Percentiles rank a stretch among this genome's conserved stretches.
Evolutionary conservation across 2,888 invertebrate genomes (phyloP).

Genomic region (Terebella lapidaria): DNA sequence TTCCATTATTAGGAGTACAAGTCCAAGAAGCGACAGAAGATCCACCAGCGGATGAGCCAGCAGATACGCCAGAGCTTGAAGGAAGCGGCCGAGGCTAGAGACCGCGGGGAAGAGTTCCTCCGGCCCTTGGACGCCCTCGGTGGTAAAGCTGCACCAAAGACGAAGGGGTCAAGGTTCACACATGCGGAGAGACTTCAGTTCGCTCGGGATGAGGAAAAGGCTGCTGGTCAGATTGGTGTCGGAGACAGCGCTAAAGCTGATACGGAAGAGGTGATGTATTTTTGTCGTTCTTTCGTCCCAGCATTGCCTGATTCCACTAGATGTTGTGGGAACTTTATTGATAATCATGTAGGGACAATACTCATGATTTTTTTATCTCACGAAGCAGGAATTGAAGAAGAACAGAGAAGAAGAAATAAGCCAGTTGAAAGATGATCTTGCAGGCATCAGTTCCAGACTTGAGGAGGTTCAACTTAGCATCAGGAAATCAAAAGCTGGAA

Average conservation of each 20-base stretch:
- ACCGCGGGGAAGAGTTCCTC: no score
- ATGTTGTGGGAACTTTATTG: no score
- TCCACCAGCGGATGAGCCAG: constrained; percentile 44
- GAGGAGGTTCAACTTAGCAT: constrained; percentile 43
- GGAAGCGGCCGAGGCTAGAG: no score
- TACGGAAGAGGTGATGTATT: neutral
- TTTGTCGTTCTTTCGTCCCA: no score
- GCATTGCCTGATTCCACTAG: no score
- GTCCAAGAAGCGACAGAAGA: constrained; percentile 38
- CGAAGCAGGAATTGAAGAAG: constrained; percentile 46
- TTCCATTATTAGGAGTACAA: constrained; percentile 42
- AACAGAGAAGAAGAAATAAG: constrained; percentile 47
- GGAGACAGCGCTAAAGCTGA: neutral
- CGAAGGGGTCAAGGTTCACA: constrained; percentile 50
- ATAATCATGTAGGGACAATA: no score
- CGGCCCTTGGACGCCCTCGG: no score
- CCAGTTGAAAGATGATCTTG: constrained; percentile 39
- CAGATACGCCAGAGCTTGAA: constrained; percentile 41
- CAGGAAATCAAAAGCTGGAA: constrained; percentile 35
- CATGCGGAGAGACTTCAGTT: constrained; percentile 52
- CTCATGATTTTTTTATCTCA: no score
- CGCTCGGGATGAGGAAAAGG: constrained; percentile 29
- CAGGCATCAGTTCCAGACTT: constrained; percentile 33
- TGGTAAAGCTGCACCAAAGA: constrained; percentile 32
- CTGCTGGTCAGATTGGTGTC: neutral